Conservation (phyloP, 1,140 invertebrate genomes). For the Drosophila funebris region DNA sequence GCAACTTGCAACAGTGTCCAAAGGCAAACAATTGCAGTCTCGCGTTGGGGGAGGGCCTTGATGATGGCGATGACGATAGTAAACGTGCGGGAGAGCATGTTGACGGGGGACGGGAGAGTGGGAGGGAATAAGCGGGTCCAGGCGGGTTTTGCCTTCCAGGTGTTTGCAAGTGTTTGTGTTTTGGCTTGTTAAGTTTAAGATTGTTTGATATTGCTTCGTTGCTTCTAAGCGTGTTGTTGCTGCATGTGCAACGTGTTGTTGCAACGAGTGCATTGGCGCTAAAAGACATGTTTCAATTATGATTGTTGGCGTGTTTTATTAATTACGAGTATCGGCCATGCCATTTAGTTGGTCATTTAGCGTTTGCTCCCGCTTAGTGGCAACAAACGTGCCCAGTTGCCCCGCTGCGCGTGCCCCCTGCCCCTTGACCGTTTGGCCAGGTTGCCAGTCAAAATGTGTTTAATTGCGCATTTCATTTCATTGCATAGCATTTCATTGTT, state of each 20-base stretch:
- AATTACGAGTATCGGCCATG: conserved; percentile 69
- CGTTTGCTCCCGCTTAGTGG: not conserved
- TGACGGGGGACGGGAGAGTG: too few relatives aligned
- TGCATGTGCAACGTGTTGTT: conserved; percentile 63
- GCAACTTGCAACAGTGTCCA: conserved; percentile 21
- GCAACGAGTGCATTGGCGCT: conserved; percentile 76
- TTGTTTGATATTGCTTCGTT: conserved; percentile 69
- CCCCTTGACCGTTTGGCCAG: too few relatives aligned
- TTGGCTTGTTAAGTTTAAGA: conserved; percentile 81
- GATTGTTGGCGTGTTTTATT: conserved; percentile 80
- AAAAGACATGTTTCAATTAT: conserved; percentile 82
- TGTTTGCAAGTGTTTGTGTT: conserved; percentile 62
- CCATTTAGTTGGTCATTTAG: conserved; percentile 44
- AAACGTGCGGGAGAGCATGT: not conserved
- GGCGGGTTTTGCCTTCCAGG: not conserved
- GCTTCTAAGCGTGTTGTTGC: conserved; percentile 15
- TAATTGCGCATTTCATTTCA: conserved; percentile 33
- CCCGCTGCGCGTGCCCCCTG: too few relatives aligned
- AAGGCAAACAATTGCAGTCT: conserved; percentile 48
- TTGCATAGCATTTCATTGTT: not conserved
- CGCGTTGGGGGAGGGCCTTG: conserved; percentile 6
- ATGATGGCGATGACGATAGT: conserved; percentile 4
- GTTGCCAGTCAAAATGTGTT: conserved; percentile 27
- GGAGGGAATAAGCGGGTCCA: too few relatives aligned
- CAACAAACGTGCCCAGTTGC: too few relatives aligned